A percentile compares a stretch with the other conserved stretches of the same genome.
Conservation (phyloP, 2,888 invertebrate genomes). For the Cloeon dipterum region DNA sequence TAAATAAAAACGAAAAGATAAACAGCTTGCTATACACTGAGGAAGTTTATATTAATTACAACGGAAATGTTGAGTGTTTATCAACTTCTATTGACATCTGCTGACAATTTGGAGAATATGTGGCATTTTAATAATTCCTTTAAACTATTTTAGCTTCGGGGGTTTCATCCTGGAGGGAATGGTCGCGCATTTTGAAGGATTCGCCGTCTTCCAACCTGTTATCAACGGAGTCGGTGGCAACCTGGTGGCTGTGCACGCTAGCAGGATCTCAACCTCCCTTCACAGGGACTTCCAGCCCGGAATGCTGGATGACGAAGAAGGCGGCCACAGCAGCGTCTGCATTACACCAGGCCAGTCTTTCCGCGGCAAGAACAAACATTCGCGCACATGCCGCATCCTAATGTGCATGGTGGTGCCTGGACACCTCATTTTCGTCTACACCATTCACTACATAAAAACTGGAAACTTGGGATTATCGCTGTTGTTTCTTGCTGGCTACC, state of each 20-base stretch:
- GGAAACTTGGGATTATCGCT: slow-evolving; percentile 38
- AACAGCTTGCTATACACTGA: too few relatives aligned
- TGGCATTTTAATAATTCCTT: too few relatives aligned
- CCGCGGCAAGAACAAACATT: slow-evolving; percentile 37
- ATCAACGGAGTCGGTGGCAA: slow-evolving; percentile 67
- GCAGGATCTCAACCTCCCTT: slow-evolving; percentile 47
- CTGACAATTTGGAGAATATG: too few relatives aligned
- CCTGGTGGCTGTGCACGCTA: slow-evolving; percentile 53
- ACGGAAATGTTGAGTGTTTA: too few relatives aligned
- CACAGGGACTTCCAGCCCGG: slow-evolving; percentile 40
- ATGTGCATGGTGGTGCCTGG: slow-evolving; percentile 55
- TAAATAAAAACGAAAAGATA: too few relatives aligned
- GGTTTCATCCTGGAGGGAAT: slow-evolving; percentile 50
- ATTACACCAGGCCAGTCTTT: slow-evolving; percentile 34
- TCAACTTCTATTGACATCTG: too few relatives aligned
- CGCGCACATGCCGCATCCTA: slow-evolving; percentile 43
- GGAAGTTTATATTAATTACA: too few relatives aligned
- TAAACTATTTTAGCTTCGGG: slow-evolving; percentile 28
- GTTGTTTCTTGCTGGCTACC: slow-evolving; percentile 42
- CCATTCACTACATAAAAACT: slow-evolving; percentile 42
- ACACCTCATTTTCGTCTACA: slow-evolving; percentile 47
- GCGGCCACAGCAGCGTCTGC: slow-evolving; percentile 25
- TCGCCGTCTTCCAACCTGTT: slow-evolving; percentile 63
- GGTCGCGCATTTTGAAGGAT: slow-evolving; percentile 37
- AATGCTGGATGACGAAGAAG: slow-evolving; percentile 26